These are phyloP conservation scores for Chromobotia macracanthus DNA, from an alignment of 2,797 vertebrate species.

Conservation along the genomic window DNA sequence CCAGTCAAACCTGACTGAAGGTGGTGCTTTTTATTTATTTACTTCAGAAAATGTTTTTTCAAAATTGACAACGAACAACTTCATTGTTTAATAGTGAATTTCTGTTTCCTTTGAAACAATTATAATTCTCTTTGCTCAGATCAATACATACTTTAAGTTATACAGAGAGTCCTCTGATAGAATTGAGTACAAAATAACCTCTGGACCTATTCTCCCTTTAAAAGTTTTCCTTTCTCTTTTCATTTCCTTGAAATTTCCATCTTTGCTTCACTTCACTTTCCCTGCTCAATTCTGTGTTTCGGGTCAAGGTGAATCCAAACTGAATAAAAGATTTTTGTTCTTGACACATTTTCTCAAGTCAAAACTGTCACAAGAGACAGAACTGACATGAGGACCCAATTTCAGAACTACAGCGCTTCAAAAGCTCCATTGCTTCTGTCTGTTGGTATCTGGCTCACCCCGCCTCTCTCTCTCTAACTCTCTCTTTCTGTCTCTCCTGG, in stretches of 20 bases:
- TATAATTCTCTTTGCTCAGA: too few relatives aligned
- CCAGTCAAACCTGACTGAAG: too few relatives aligned
- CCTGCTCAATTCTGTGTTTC: slow-evolving; percentile 24
- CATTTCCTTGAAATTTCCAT: not conserved
- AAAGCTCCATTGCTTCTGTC: slow-evolving; percentile 40
- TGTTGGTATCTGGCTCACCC: slow-evolving; percentile 35
- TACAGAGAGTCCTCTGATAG: too few relatives aligned
- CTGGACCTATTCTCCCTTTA: not conserved
- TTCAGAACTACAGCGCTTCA: slow-evolving; percentile 39
- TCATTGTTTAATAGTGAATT: too few relatives aligned
- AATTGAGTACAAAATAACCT: too few relatives aligned
- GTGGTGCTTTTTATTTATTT: too few relatives aligned
- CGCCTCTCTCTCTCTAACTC: slow-evolving; percentile 19
- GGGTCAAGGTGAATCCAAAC: slow-evolving; percentile 62
- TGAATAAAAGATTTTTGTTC: slow-evolving; percentile 50
- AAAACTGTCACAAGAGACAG: slow-evolving; percentile 55
- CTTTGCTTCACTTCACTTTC: slow-evolving; percentile 15
- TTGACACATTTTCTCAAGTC: slow-evolving; percentile 56
- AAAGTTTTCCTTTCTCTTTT: not conserved
- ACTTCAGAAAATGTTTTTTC: too few relatives aligned
- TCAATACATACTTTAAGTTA: not conserved
- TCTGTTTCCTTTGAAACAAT: too few relatives aligned
- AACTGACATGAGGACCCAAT: slow-evolving; percentile 60
- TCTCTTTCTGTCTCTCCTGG: slow-evolving; percentile 38
- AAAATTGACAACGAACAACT: too few relatives aligned